These are phyloP conservation scores for Balearica regulorum DNA, from an alignment of 2,797 vertebrate genomes.

Conservation along the genomic window DNA sequence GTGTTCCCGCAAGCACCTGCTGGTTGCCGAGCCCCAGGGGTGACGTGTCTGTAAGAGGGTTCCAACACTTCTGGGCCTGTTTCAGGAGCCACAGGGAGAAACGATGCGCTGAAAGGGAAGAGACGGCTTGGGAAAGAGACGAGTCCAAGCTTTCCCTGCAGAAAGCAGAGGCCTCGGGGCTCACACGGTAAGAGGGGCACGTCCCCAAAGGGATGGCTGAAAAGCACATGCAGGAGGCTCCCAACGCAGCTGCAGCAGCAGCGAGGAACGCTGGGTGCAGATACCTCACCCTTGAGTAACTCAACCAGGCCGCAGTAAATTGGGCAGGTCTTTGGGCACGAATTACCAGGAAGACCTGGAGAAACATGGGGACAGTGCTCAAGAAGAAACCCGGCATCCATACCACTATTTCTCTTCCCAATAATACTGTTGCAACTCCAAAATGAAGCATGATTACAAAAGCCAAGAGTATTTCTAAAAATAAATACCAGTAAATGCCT, in stretches of 20 bases:
- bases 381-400: neutral
- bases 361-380: neutral
- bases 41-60: accelerated
- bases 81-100: neutral
- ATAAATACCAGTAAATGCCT: slow-evolving; percentile 2
- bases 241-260: accelerated
- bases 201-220: neutral
- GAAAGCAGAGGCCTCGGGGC: neutral
- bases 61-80: neutral
- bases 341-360: neutral
- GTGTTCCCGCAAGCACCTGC: neutral
- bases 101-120: neutral
- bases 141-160: neutral
- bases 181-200: neutral
- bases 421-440: neutral
- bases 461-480: slow-evolving; percentile 20
- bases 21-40: neutral
- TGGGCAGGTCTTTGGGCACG: neutral
- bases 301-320: neutral
- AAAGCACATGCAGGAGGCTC: neutral
- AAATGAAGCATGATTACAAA: neutral
- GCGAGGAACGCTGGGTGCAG: accelerated
- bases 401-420: neutral
- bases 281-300: accelerated
- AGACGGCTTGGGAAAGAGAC: neutral